Base-by-base conservation (phyloP, 1,140 invertebrate genomes). In the Drosophila azteca region DNA sequence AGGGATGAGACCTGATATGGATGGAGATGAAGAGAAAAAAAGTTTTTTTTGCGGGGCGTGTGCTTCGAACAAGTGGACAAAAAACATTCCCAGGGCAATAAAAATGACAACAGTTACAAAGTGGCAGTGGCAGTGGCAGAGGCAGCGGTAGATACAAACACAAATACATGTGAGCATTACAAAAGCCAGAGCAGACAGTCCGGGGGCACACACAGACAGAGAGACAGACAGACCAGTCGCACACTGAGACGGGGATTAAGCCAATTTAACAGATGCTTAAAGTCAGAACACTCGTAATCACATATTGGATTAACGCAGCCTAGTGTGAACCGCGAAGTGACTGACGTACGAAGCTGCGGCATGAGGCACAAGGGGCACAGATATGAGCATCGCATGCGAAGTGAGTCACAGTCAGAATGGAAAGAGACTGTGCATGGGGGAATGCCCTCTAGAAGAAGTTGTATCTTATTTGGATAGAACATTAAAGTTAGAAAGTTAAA, bases 31-130 rank as follows among this genome's bases (percentile, higher is more conserved):
- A 43, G 11, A 20, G 22, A 53, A 31, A 48, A 67, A 75, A 71
- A 71, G 62, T 22, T 66, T 62, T 62, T 59, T 74, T 55, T 52
- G 57, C 60, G 74, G 77, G 82, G 77, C 77, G 82, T 87, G 77
- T 75, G 74, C 78, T 64, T 43, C 41, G 61, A 57, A 85, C 77
- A 67, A 77, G 62, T 72, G 79, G 71, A 79, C 79, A 82, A 76
- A 81, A 83, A 88, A 83, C 79, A 88, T 88, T 88, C 83, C 84
- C 83, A 88, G 84, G 83, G 83, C 83, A 88, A 88, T 88, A 88
- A 88, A 88, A 88, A 88, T 88, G 83, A 88, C 83, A 88, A 88
- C 79, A 88, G 83, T 88, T 88, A 88, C 83, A 88, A 88, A 88
- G 83, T 88, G 83, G 79, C 79, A 77, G 82, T 78, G 52, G 77